Evolutionary conservation across 2,113 vertebrate species (phyloP).

Genomic region (Osmerus eperlanus): DNA sequence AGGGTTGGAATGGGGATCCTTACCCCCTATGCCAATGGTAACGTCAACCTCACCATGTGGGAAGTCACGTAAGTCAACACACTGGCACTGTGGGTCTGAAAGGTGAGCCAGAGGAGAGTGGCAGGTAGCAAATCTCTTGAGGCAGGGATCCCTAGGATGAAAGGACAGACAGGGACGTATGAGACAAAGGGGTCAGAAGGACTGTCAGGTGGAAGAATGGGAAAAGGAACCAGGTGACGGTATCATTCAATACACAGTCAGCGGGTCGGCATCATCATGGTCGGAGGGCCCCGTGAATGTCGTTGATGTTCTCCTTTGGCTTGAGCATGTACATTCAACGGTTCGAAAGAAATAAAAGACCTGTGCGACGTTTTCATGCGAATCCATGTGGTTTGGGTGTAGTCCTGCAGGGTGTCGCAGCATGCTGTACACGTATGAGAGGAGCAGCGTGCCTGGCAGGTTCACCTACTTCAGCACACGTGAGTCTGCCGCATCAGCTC

Average conservation of each 20-base stretch:
- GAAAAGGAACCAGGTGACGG: too few relatives aligned
- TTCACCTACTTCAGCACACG: conserved; percentile 75
- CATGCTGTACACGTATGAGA: conserved; percentile 65
- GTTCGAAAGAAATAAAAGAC: neutral
- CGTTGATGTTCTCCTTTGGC: too few relatives aligned
- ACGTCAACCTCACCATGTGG: conserved; percentile 74
- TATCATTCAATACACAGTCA: too few relatives aligned
- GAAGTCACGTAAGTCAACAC: conserved; percentile 55
- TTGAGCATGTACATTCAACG: too few relatives aligned
- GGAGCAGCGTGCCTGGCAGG: conserved; percentile 57
- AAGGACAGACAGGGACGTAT: too few relatives aligned
- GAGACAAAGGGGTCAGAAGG: too few relatives aligned
- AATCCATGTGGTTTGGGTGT: conserved; percentile 14
- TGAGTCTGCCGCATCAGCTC: conserved; percentile 45
- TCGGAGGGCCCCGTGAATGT: too few relatives aligned
- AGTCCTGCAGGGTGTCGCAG: conserved; percentile 55
- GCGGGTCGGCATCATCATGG: too few relatives aligned
- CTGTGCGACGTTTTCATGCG: neutral
- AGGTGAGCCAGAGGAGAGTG: neutral
- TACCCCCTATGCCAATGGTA: conserved; percentile 51
- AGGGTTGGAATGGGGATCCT: conserved; percentile 63
- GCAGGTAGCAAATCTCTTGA: neutral
- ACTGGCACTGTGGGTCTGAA: neutral
- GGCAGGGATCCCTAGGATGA: too few relatives aligned
- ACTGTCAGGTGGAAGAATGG: too few relatives aligned